These are phyloP conservation scores for Meda fulgida DNA, from an alignment of 2,797 vertebrate species.

Conservation along the genomic window DNA sequence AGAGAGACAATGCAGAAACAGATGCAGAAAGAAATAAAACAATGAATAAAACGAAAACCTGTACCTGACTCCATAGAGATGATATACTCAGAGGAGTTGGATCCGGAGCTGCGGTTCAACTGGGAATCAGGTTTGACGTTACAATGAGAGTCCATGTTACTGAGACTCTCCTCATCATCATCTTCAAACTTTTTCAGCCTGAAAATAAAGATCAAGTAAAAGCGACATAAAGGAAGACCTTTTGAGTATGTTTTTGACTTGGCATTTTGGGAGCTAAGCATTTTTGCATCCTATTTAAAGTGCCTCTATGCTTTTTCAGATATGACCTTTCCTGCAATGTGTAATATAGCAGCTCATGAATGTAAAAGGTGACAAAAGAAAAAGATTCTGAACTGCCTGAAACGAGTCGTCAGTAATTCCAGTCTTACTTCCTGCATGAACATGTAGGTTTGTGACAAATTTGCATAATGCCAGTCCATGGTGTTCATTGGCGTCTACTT, in stretches of 20 bases:
- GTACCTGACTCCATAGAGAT: conserved; percentile 91
- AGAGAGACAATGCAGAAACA: not conserved
- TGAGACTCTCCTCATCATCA: conserved; percentile 92
- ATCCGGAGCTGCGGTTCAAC: conserved; percentile 74
- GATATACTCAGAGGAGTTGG: conserved; percentile 81
- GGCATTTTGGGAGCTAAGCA: not conserved
- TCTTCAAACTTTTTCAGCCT: conserved; percentile 92
- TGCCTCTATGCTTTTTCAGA: not conserved
- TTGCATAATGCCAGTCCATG: too few relatives aligned
- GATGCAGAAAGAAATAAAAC: not conserved
- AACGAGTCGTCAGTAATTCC: too few relatives aligned
- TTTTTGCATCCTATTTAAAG: not conserved
- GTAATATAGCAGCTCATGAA: not conserved
- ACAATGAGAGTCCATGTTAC: conserved; percentile 85
- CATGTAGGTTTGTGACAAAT: too few relatives aligned
- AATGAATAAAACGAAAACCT: not conserved
- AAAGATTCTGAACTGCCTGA: too few relatives aligned
- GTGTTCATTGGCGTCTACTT: too few relatives aligned
- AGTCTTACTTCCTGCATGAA: too few relatives aligned
- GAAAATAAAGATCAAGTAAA: conserved; percentile 26
- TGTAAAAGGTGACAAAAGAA: not conserved
- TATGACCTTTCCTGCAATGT: not conserved
- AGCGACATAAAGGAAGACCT: not conserved
- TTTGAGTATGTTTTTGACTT: not conserved
- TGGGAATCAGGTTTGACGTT: conserved; percentile 84